phyloP scores from a whole-genome alignment of 2,888 invertebrate genomes.

The Miltochrista miniata region DNA sequence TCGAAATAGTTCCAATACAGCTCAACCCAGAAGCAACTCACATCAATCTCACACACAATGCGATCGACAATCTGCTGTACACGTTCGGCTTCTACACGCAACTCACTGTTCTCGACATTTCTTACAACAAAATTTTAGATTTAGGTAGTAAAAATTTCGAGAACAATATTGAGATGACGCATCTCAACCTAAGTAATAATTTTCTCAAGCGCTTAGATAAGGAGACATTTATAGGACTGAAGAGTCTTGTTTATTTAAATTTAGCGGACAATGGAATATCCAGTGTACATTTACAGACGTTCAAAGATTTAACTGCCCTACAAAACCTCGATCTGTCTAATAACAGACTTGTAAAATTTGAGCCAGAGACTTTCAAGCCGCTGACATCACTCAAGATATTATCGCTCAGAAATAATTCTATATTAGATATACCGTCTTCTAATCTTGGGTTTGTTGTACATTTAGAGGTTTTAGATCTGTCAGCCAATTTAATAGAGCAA shows the following conservation, averaged over 20 bases:
- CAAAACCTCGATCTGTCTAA: slow-evolving; percentile 89
- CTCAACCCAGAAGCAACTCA: slow-evolving; percentile 93
- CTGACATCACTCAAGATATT: slow-evolving; percentile 88
- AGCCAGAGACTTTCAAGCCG: slow-evolving; percentile 87
- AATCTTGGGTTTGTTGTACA: slow-evolving; percentile 87
- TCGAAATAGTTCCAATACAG: slow-evolving; percentile 94
- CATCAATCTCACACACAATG: slow-evolving; percentile 93
- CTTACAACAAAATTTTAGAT: slow-evolving; percentile 90
- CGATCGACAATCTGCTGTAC: slow-evolving; percentile 90
- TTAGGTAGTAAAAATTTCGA: slow-evolving; percentile 93
- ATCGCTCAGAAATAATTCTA: slow-evolving; percentile 90
- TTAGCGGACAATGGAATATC: slow-evolving; percentile 91
- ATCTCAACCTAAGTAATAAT: slow-evolving; percentile 91
- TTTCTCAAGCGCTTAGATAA: slow-evolving; percentile 87
- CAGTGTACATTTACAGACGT: slow-evolving; percentile 88
- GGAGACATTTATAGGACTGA: slow-evolving; percentile 90
- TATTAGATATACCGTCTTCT: slow-evolving; percentile 89
- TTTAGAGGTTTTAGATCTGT: slow-evolving; percentile 89
- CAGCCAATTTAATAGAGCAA: slow-evolving; percentile 90
- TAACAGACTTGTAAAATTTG: slow-evolving; percentile 89
- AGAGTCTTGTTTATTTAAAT: slow-evolving; percentile 86
- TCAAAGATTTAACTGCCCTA: slow-evolving; percentile 89
- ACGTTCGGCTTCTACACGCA: slow-evolving; percentile 92
- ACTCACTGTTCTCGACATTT: slow-evolving; percentile 91
- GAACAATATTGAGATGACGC: slow-evolving; percentile 88